Percentiles rank a stretch among this genome's conserved stretches.
Evolutionary conservation across 2,797 vertebrate genomes (phyloP).

Genomic region (Parotocinclus haroldoi): DNA sequence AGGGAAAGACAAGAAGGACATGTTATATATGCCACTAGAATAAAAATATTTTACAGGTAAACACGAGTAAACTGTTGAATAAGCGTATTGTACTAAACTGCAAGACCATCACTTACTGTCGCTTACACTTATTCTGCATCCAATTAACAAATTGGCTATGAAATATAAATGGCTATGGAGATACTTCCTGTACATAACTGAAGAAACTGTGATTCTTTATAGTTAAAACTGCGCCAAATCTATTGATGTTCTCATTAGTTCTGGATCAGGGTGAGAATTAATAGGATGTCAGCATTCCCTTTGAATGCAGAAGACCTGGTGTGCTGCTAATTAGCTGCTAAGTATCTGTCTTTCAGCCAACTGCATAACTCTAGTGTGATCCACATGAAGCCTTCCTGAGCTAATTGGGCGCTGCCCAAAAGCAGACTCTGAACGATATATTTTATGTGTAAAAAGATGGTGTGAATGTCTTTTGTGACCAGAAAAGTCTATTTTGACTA

Average conservation of each 20-base stretch:
- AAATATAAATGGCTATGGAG: conserved; percentile 71
- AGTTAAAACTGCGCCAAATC: conserved; percentile 62
- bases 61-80: conserved; percentile 51
- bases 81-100: conserved; percentile 22
- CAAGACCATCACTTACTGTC: conserved; percentile 36
- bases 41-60: conserved; percentile 66
- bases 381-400: conserved; percentile 13
- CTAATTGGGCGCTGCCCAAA: conserved; percentile 30
- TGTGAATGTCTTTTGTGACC: too few species aligned
- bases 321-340: conserved; percentile 65
- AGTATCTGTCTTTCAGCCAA: conserved; percentile 47
- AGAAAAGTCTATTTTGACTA: too few species aligned
- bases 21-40: conserved; percentile 56
- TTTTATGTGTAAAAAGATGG: too few species aligned
- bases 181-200: conserved; percentile 60
- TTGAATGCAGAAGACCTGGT: conserved; percentile 59
- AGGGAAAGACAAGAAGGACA: conserved; percentile 46
- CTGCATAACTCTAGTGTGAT: conserved; percentile 22
- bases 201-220: conserved; percentile 62
- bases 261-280: conserved; percentile 63
- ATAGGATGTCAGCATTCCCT: conserved; percentile 61
- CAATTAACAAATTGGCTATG: conserved; percentile 70
- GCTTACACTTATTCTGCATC: conserved; percentile 63
- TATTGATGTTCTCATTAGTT: conserved; percentile 73
- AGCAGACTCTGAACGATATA: neutral